Evolutionary conservation across 2,113 vertebrate genomes (phyloP).

Genomic region (Microtus pennsylvanicus): DNA sequence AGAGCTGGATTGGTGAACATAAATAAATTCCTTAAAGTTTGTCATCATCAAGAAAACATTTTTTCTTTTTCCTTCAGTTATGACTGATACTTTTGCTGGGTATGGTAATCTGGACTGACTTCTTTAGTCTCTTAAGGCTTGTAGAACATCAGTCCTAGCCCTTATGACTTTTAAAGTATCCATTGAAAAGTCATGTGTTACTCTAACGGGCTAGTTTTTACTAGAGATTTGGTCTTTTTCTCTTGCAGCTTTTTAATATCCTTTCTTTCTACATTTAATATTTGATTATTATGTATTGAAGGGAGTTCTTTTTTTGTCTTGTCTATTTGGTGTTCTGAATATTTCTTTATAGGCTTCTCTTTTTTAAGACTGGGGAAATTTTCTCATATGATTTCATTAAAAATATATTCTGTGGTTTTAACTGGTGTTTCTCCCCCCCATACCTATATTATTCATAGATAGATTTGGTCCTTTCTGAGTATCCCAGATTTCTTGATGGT

Average conservation of each 20-base stretch:
- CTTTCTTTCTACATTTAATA: not conserved
- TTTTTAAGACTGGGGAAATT: not conserved
- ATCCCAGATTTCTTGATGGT: not conserved
- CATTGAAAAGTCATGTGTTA: not conserved
- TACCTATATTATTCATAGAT: not conserved
- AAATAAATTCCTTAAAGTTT: not conserved
- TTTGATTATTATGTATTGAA: not conserved
- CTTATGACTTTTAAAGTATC: not conserved
- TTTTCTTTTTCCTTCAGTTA: not conserved
- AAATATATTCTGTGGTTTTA: not conserved
- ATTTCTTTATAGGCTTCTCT: not conserved
- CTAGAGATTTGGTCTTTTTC: not conserved
- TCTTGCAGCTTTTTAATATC: not conserved
- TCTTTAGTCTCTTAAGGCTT: not conserved
- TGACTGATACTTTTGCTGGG: not conserved
- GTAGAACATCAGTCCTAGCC: not conserved
- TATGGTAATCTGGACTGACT: not conserved
- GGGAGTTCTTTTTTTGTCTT: not conserved
- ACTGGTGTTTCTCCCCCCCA: not conserved
- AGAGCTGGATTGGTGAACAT: not conserved
- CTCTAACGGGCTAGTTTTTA: not conserved
- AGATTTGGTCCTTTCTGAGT: not conserved
- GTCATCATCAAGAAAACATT: not conserved
- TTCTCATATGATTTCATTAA: not conserved
- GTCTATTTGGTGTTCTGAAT: not conserved